Percentiles rank a stretch among this genome's conserved stretches.
These are phyloP conservation scores for Chamaetylas fuelleborni DNA, from an alignment of 2,113 vertebrate genomes.

Conservation along the genomic window DNA sequence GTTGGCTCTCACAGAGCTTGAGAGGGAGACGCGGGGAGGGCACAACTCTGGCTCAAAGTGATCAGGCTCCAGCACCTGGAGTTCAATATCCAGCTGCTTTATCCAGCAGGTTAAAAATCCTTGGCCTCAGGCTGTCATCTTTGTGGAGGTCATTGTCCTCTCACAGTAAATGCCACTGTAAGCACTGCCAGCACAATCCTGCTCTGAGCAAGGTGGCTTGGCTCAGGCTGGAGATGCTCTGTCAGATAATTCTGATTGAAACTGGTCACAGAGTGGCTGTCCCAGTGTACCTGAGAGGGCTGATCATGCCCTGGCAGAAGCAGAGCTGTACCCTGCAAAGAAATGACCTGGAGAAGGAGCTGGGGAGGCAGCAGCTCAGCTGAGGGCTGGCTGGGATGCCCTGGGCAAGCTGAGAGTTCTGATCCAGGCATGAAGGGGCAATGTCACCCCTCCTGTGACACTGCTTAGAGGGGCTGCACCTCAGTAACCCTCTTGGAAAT, in stretches of 20 bases:
- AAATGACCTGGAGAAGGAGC: not conserved
- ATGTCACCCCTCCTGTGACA: not conserved
- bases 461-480: not conserved
- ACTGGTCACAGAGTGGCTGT: not conserved
- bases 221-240: not conserved
- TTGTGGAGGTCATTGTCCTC: not conserved
- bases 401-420: not conserved
- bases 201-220: not conserved
- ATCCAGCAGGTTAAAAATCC: not conserved
- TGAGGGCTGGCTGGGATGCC: not conserved
- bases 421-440: not conserved
- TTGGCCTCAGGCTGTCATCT: not conserved
- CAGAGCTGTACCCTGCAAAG: not conserved
- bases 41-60: not conserved
- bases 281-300: not conserved
- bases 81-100: not conserved
- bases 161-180: not conserved
- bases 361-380: not conserved
- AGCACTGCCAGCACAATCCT: not conserved
- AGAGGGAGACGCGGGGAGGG: accelerated
- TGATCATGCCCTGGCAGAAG: not conserved
- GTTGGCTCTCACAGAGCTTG: not conserved
- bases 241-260: not conserved
- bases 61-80: not conserved
- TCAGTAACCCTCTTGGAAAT: not conserved